Base-by-base conservation (phyloP, 2,888 invertebrate genomes). In the Thumatha senex region DNA sequence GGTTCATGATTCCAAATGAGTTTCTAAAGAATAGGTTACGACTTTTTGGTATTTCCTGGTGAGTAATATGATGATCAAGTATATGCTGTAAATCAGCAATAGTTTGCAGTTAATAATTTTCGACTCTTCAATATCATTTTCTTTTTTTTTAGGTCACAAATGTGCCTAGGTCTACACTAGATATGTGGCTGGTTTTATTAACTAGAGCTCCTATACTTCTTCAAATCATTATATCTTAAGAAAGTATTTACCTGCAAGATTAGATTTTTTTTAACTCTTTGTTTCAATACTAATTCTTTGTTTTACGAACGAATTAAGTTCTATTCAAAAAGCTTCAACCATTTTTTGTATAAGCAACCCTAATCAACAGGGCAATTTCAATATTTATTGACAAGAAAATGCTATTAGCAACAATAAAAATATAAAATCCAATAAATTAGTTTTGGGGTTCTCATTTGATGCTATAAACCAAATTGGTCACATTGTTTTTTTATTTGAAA, bases 31-130 rank as follows among this genome's bases (percentile, higher is more conserved):
- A 31, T 44, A 49, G 44, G 49, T 49, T 40, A 47, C 18, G 41
- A 44, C 48, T 44, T 50, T 45, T 50, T 45, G 54, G 62, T 51
- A 61, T 56, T 45, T 64, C 61, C 59, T 56, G 55, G 39, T 55
- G 58, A 64, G 33, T 64, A 51, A 53, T 34, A 12, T 24, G 34
- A 29, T 61, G 58, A 61, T 18, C 14, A 40, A 8, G 13, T 33
- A 33, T 31, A 12, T 35, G 34, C 12, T 15, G 33, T 33, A 24
- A 24, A 24, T 5, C 5, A 24, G 33, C 33, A 33, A 43, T 14
- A 10, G 11, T 13, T n/a, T n/a, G n/a, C n/a, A n/a, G n/a, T 29
- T 35, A 12, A 12, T 12, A 13, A 35, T 8, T 35, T 35, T 35
- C 13, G 9, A 13, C 8, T 34, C 18, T 24, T 24, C 2, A 24